Evolutionary conservation across 2,797 vertebrate species (phyloP), one percentile per base, ranked within the genome.

Genomic region (Phaenicophaeus curvirostris): DNA sequence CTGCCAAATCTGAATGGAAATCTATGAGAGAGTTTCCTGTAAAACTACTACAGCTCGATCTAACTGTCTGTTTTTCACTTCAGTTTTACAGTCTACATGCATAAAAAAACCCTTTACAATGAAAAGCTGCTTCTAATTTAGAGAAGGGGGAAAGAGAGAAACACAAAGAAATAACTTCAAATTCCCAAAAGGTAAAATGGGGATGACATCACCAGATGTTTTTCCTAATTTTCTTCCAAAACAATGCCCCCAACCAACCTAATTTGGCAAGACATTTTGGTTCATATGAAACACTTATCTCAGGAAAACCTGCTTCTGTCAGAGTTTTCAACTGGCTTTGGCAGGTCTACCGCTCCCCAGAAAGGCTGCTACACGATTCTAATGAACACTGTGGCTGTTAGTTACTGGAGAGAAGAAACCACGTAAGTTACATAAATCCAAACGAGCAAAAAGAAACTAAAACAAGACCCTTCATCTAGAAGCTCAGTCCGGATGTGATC

Each of bases 1-100:
- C 73, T 95, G 76, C 39, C 79, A 95, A 89, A 55, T n/a, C 69
- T 58, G 33, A 80, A 83, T 58, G 68, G 82, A 83, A 92, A 86
- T 68, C 62, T 66, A 73, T 95, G 69, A 68, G 87, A 76, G 16
- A 12, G 31, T 25, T 90, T 91, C 66, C 46, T 0, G 0, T 90
- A 90, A 90, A 91, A 81, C 79, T 71, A 84, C 67, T 87, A 89
- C 44, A 57, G 63, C 20, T 87, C 63, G 28, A 28, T 59, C 28
- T 77, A 72, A 75, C 44, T 5, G 37, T 76, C 88, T 82, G 37
- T 1, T 57, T 83, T 76, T 82, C 57, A 48, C 71, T 81, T 88
- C 51, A 65, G 33, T 74, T 85, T 44, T 71, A 33, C 25, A 33
- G 18, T 61, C 8, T 31, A 62, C 25, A 63, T 35, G 15, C 28